These are phyloP conservation scores for Datnioides undecimradiatus DNA, from an alignment of 2,113 vertebrate species.

Conservation along the genomic window DNA sequence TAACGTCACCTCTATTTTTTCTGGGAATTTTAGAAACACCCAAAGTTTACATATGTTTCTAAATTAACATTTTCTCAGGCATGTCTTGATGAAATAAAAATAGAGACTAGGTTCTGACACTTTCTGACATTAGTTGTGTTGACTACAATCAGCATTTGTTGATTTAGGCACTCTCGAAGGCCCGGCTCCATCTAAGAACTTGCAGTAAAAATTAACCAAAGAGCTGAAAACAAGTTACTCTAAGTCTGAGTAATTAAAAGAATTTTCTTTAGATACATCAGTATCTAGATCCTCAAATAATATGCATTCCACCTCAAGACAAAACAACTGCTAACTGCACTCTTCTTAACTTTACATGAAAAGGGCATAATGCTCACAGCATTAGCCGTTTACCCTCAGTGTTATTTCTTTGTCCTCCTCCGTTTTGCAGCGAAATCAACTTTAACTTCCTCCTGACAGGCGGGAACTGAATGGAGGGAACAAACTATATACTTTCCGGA, in stretches of 20 bases:
- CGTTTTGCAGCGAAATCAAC: conserved; percentile 48
- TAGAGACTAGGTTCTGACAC: not conserved
- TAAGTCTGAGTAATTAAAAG: not conserved
- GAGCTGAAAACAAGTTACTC: not conserved
- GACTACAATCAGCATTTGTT: not conserved
- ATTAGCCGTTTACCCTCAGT: not conserved
- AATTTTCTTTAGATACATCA: not conserved
- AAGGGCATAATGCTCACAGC: not conserved
- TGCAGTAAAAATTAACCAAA: not conserved
- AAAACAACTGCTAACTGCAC: not conserved
- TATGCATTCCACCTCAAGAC: not conserved
- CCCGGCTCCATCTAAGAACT: not conserved
- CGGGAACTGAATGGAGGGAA: conserved; percentile 47
- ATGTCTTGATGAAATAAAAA: too few relatives aligned
- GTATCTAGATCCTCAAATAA: not conserved
- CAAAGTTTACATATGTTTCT: too few relatives aligned
- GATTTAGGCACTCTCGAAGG: not conserved
- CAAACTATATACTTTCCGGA: conserved; percentile 48
- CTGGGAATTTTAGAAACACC: too few relatives aligned
- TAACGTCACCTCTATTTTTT: too few relatives aligned
- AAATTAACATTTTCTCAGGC: too few relatives aligned
- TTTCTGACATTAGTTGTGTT: not conserved
- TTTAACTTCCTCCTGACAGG: conserved; percentile 42
- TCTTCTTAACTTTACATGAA: not conserved
- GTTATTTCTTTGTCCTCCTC: not conserved